Conservation (phyloP, 2,888 invertebrate genomes). For the Trachelus iudaicus region DNA sequence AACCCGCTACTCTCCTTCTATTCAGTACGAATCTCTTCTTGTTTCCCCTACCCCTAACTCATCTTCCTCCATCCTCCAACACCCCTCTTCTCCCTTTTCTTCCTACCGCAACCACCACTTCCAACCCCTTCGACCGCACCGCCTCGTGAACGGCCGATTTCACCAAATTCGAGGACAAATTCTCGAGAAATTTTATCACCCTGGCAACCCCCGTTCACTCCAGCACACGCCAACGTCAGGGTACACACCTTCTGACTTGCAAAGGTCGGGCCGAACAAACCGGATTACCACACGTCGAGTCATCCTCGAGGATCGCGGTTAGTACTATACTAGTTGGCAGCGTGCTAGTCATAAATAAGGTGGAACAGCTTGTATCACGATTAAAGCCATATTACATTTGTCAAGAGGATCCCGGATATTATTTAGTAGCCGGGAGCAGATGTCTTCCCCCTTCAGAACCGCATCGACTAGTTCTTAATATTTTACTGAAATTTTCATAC, state of each 20-base stretch:
- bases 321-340: slow-evolving; percentile 48
- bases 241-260: not conserved
- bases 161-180: not conserved
- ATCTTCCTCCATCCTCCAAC: not conserved
- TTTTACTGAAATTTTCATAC: not conserved
- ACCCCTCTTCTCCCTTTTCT: not conserved
- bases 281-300: not conserved
- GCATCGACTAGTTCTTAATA: not conserved
- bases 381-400: slow-evolving; percentile 64
- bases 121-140: not conserved
- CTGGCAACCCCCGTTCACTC: not conserved
- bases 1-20: not conserved
- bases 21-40: not conserved
- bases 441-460: slow-evolving; percentile 57
- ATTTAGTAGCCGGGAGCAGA: slow-evolving; percentile 55
- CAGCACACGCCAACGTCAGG: not conserved
- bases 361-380: slow-evolving; percentile 59
- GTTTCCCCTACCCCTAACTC: not conserved
- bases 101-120: not conserved
- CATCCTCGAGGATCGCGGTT: slow-evolving; percentile 28
- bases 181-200: not conserved
- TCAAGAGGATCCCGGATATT: slow-evolving; percentile 54
- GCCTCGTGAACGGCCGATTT: not conserved
- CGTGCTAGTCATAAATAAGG: slow-evolving; percentile 41
- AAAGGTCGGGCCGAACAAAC: not conserved